Evolutionary conservation across 53 echinoderm and acorn worm species (phyloP), one percentile per base, ranked within the genome.

Genomic region (Actinopyga echinites): DNA sequence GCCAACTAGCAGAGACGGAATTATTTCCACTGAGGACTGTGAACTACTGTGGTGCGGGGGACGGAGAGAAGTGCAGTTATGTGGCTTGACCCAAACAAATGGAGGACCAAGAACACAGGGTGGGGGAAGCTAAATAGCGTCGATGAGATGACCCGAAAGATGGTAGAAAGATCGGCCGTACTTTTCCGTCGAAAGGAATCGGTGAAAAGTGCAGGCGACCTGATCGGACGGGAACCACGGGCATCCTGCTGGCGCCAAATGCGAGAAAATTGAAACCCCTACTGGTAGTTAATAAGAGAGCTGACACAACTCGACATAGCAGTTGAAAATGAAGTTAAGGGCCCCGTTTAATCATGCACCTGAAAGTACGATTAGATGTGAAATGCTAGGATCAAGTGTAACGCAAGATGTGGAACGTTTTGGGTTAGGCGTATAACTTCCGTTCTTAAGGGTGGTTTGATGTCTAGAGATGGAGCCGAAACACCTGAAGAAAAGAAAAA

Each of bases 211-310:
- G 30, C 77, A 77, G 52, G 77, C 77, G 77, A 77, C 77, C 77
- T 77, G 77, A 54, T 30, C 54, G 32, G 49, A 77, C 24, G 32
- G 77, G 56, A 56, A 53, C 54, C 44, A 54, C 44, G 56, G 77
- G 32, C 54, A 49, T 56, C 77, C 77, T 77, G 77, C 77, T 77
- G 77, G 54, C 77, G 54, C 55, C 77, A 77, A 77, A 77, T 77
- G 77, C 77, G 77, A 77, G 77, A 77, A 77, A 77, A 77, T 77
- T 77, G 77, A 77, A 77, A 77, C 77, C 77, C 77, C 77, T 77
- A 77, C 77, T 56, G 77, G 32, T 56, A 30, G 53, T 15, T 77
- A 77, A 77, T 56, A 43, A 77, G 77, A 32, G 54, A 54, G 77
- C 77, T 77, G 77, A 77, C 77, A 77, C 77, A 56, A 77, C 71